phyloP scores from a whole-genome alignment of 2,888 invertebrate species.

The Drosophila falleni region DNA sequence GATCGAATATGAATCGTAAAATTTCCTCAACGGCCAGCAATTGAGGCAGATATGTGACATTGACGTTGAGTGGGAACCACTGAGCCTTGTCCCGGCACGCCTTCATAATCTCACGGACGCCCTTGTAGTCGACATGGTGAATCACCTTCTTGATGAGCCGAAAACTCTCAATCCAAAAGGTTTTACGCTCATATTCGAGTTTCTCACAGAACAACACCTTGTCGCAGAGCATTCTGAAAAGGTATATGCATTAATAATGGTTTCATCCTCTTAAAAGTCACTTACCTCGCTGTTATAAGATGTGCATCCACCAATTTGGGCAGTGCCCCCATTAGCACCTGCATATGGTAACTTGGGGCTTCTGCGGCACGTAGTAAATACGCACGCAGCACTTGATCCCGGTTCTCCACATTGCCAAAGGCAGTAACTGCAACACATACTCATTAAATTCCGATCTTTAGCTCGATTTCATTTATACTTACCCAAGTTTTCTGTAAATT shows the following conservation, averaged over 20 bases:
- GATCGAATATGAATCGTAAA: slow-evolving; percentile 95
- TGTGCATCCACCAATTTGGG: slow-evolving; percentile 91
- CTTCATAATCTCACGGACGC: slow-evolving; percentile 96
- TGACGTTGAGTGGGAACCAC: slow-evolving; percentile 91
- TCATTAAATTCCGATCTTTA: background rate
- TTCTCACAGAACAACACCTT: slow-evolving; percentile 93
- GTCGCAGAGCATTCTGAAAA: slow-evolving; percentile 92
- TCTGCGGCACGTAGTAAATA: slow-evolving; percentile 91
- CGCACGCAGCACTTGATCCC: slow-evolving; percentile 91
- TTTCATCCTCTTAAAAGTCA: background rate
- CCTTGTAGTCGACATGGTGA: slow-evolving; percentile 97
- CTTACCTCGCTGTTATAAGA: slow-evolving; percentile 91
- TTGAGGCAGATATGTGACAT: slow-evolving; percentile 93
- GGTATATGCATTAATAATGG: background rate
- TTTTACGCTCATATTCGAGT: slow-evolving; percentile 91
- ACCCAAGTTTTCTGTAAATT: slow-evolving; percentile 89
- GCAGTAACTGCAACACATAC: slow-evolving; percentile 85
- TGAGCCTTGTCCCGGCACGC: slow-evolving; percentile 95
- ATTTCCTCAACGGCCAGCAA: slow-evolving; percentile 92
- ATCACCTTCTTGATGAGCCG: slow-evolving; percentile 93
- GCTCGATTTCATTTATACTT: slow-evolving; percentile 25
- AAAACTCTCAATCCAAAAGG: slow-evolving; percentile 96
- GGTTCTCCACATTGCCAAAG: slow-evolving; percentile 90
- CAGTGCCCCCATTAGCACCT: slow-evolving; percentile 90
- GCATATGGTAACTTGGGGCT: slow-evolving; percentile 91